A percentile compares a stretch with the other conserved stretches of the same genome.
Evolutionary conservation across 2,797 vertebrate species (phyloP).

Genomic region (Dipus sagitta): DNA sequence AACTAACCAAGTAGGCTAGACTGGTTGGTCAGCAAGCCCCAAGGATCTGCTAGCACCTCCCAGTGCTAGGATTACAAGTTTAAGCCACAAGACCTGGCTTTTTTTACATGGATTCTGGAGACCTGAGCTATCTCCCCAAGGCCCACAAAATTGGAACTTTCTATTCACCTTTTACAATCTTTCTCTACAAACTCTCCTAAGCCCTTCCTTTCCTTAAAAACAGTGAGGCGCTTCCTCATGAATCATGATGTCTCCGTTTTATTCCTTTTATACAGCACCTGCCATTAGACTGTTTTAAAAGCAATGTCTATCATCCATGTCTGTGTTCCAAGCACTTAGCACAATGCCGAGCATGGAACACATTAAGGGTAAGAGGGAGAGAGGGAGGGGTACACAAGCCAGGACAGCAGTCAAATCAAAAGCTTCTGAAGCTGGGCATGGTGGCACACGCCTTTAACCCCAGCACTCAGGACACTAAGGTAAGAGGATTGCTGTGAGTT

Average conservation of each 20-base stretch:
- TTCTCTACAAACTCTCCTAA: background rate
- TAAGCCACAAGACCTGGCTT: no score
- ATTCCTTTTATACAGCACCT: background rate
- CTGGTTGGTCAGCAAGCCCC: no score
- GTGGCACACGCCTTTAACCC: no score
- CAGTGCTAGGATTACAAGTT: no score
- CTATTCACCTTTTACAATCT: background rate
- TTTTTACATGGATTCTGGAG: no score
- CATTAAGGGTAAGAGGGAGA: background rate
- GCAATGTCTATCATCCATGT: background rate
- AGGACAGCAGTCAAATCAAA: background rate
- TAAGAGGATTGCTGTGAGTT: no score
- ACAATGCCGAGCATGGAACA: background rate
- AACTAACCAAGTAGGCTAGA: no score
- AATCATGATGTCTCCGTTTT: background rate
- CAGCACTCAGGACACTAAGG: no score
- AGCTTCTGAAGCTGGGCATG: background rate
- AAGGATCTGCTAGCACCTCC: no score
- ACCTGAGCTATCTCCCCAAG: no score
- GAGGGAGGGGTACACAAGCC: background rate
- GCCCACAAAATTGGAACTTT: background rate
- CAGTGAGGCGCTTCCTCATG: background rate
- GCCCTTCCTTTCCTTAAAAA: slow-evolving; percentile 26
- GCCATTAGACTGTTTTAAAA: background rate
- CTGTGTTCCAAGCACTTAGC: background rate